These are phyloP conservation scores for Menidia menidia DNA, from an alignment of 2,797 vertebrate genomes.

Conservation along the genomic window DNA sequence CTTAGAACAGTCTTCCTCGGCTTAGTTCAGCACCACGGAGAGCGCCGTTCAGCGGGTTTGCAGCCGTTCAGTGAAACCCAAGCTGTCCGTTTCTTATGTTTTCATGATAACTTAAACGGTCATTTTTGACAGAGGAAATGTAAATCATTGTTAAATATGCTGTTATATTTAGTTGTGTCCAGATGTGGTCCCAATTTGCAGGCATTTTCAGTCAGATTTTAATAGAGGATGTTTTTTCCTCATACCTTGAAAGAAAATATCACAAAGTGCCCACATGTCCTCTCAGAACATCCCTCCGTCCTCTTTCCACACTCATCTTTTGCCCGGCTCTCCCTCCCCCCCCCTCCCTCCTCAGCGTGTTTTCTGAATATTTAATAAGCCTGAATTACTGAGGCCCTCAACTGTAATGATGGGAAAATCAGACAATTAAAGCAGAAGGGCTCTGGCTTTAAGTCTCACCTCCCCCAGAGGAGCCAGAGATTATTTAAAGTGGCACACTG, in stretches of 20 bases:
- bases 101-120: background rate
- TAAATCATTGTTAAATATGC: background rate
- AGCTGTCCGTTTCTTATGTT: background rate
- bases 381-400: constrained; percentile 86
- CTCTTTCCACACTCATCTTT: constrained; percentile 48
- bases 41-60: constrained; percentile 23
- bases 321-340: constrained; percentile 40
- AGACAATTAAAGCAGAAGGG: constrained; percentile 86
- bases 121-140: background rate
- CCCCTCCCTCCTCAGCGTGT: constrained; percentile 59
- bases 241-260: constrained; percentile 7
- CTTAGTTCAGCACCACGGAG: constrained; percentile 64
- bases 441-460: constrained; percentile 82
- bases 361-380: constrained; percentile 88
- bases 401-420: constrained; percentile 87
- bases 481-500: constrained; percentile 86
- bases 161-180: background rate
- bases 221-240: background rate
- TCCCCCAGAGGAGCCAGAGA: constrained; percentile 82
- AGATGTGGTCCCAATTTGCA: background rate
- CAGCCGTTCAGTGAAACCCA: no score
- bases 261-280: constrained; percentile 1
- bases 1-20: background rate
- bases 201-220: background rate
- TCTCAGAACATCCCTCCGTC: constrained; percentile 31